These are phyloP conservation scores for Drosophila ironensis DNA, from an alignment of 1,140 invertebrate species.

Conservation along the genomic window DNA sequence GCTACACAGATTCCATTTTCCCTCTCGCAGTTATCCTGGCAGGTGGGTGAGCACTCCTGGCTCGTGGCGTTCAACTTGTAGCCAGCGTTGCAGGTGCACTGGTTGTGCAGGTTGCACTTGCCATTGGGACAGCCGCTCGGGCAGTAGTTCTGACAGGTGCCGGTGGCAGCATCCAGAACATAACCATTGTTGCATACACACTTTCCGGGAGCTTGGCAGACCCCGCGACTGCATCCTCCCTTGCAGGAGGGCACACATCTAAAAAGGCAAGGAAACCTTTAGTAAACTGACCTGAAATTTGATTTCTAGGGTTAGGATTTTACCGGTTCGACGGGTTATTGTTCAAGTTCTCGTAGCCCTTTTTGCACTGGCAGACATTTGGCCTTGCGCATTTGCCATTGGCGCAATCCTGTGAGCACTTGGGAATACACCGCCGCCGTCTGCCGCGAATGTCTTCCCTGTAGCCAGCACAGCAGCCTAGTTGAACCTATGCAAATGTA, in stretches of 20 bases:
- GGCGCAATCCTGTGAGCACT: conserved; percentile 12
- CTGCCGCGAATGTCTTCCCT: neutral
- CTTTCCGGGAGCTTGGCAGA: conserved; percentile 10
- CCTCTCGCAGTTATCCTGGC: conserved; percentile 9
- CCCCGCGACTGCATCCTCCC: conserved; percentile 33
- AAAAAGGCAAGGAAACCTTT: neutral
- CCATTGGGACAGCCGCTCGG: conserved; percentile 39
- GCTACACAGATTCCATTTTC: conserved; percentile 18
- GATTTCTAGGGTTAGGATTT: neutral
- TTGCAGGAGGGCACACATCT: conserved; percentile 47
- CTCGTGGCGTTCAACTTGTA: conserved; percentile 19
- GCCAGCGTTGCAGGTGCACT: conserved; percentile 39
- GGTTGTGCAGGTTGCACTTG: conserved; percentile 18
- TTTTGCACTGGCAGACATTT: conserved; percentile 30
- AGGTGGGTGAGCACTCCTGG: conserved; percentile 34
- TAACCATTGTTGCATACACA: conserved; percentile 18
- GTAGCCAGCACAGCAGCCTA: conserved; percentile 17
- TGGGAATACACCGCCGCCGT: neutral
- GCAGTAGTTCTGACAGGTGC: conserved; percentile 46
- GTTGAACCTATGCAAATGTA: neutral
- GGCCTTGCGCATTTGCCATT: conserved; percentile 24
- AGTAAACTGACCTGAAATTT: neutral
- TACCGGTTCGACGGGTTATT: conserved; percentile 9
- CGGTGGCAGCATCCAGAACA: neutral
- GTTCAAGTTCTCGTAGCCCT: conserved; percentile 34